A percentile compares a stretch with the other conserved stretches of the same genome.
phyloP scores from a whole-genome alignment of 2,113 vertebrate species.

The Peromyscus leucopus region DNA sequence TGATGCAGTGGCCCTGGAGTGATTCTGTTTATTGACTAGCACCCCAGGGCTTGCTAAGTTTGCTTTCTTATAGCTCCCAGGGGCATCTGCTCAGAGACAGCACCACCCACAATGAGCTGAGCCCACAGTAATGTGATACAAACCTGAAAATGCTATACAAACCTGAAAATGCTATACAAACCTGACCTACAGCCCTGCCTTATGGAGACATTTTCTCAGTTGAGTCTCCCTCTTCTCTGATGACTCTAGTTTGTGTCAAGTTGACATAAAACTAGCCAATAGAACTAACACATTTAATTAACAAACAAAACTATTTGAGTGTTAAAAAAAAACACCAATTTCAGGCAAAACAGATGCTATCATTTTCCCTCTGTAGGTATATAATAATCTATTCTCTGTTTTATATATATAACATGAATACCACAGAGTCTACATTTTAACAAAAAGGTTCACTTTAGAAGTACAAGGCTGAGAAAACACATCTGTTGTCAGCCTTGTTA shows the following conservation, averaged over 20 bases:
- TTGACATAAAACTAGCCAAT: not conserved
- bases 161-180: not conserved
- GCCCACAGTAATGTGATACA: no score
- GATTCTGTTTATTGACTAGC: not conserved
- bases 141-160: not conserved
- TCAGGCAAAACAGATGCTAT: not conserved
- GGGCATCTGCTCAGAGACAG: no score
- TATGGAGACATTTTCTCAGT: not conserved
- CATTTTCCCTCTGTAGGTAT: no score
- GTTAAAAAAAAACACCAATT: not conserved
- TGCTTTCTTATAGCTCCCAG: not conserved
- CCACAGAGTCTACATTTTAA: not conserved
- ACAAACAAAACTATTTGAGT: not conserved
- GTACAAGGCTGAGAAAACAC: not conserved
- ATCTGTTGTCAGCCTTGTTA: not conserved
- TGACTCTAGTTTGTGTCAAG: not conserved
- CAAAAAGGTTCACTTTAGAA: not conserved
- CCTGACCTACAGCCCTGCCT: not conserved
- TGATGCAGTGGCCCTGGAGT: not conserved
- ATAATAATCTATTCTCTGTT: not conserved
- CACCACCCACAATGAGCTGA: not conserved
- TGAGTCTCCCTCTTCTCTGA: not conserved
- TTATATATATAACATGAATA: not conserved
- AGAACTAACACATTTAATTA: not conserved
- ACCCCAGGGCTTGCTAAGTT: not conserved